Base-by-base conservation (phyloP, 1,140 invertebrate species). In the Bombus cullumanus region DNA sequence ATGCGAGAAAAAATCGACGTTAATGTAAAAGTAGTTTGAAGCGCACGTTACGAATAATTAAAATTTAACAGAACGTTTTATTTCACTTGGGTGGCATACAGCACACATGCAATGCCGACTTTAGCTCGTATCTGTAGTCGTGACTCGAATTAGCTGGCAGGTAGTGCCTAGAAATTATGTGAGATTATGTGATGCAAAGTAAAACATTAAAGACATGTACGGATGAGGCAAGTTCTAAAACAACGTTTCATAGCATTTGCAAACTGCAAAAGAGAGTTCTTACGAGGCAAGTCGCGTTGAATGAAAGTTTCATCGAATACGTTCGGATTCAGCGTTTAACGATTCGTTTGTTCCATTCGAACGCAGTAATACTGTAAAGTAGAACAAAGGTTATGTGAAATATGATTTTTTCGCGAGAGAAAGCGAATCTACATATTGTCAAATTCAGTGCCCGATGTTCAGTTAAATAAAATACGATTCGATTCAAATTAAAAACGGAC, bases 71-170 rank as follows among this genome's bases (percentile, higher is more conserved):
- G 6, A 43, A 6, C n/a, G 4, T 34, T 41, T 47, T 12, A 31
- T 8, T 28, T n/a, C 69, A 53, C 31, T 43, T 28, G 34, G 2
- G 13, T 37, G 10, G 3, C 37, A 39, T 34, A 34, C 6, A 68
- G 9, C 28, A 77, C 4, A 10, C 39, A 22, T 34, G 10, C 5
- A 28, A 37, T 53, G 31, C 3, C 8, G 18, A 15, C 34, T 41
- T 69, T 68, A 41, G 28, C 43, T 75, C 10, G 3, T 10, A 2
- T 76, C 53, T 22, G 18, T 31, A n/a, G 13, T 76, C 41, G 31
- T 18, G 41, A 82, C 22, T 47, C 13, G 37, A 41, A 74, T 82
- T 22, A 82, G 39, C n/a, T 64, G n/a, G n/a, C 15, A 47, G 39
- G 2, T 10, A 43, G 43, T 18, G 18, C 12, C 47, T 41, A 15